Conservation (phyloP, 1,140 invertebrate species). For the Brachionus koreanus region DNA sequence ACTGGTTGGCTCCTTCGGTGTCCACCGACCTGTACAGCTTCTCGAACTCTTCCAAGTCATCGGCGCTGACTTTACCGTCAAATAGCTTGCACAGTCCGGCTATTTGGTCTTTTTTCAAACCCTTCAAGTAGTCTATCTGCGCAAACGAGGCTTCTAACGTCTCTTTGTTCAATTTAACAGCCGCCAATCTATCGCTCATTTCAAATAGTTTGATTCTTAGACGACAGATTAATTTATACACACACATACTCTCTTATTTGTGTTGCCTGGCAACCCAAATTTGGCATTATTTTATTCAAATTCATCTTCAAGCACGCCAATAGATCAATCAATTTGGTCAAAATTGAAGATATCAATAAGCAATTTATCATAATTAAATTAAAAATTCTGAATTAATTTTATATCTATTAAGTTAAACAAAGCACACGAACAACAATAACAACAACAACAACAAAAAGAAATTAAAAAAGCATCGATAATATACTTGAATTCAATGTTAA, state of each 20-base stretch:
- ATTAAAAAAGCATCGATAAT: background rate
- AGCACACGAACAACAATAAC: background rate
- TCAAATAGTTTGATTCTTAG: background rate
- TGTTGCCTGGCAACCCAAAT: background rate
- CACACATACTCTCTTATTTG: background rate
- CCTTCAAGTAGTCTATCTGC: slow-evolving; percentile 36
- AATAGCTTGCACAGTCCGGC: slow-evolving; percentile 9
- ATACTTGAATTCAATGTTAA: background rate
- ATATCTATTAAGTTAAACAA: background rate
- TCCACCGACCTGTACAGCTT: background rate
- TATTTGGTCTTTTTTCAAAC: slow-evolving; percentile 31
- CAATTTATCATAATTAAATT: background rate
- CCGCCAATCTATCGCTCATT: background rate
- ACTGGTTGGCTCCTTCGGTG: slow-evolving; percentile 10
- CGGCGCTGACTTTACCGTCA: background rate
- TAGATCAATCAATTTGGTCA: background rate
- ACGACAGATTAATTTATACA: background rate
- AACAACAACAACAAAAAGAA: background rate
- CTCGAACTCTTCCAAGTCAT: slow-evolving; percentile 31
- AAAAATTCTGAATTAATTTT: background rate
- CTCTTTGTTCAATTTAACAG: slow-evolving; percentile 27
- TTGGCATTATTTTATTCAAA: too few relatives aligned
- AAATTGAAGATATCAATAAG: background rate
- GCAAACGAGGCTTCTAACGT: background rate
- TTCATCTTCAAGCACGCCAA: background rate